phyloP scores from a whole-genome alignment of 2,113 vertebrate genomes.

The Peromyscus leucopus region DNA sequence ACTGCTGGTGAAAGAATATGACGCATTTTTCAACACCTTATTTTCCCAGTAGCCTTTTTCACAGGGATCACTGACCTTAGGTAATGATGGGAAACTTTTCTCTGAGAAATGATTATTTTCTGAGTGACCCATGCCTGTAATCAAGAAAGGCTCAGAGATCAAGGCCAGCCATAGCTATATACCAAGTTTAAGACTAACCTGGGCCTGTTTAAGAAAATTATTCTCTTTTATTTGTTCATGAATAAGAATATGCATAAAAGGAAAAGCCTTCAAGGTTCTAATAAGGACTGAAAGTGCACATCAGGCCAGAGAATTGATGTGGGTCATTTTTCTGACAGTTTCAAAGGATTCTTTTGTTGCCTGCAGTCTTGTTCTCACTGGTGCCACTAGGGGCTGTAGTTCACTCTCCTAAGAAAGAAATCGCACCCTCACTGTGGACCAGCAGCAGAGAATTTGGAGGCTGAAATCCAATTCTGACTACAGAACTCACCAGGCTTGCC shows the following conservation, averaged over 20 bases:
- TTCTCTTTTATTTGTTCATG: slow-evolving; percentile 12
- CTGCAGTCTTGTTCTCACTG: slow-evolving; percentile 59
- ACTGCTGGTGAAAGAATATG: background rate
- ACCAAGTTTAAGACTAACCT: background rate
- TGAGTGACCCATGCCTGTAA: background rate
- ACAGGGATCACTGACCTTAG: background rate
- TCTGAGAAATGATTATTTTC: background rate
- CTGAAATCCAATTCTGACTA: background rate
- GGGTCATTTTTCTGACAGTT: background rate
- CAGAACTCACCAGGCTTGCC: background rate
- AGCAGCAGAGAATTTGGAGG: background rate
- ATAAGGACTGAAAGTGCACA: background rate
- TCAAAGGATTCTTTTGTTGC: background rate
- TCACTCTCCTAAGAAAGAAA: slow-evolving; percentile 62
- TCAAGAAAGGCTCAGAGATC: too few relatives aligned
- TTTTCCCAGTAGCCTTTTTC: slow-evolving; percentile 14
- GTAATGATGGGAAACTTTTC: background rate
- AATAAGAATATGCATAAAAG: background rate
- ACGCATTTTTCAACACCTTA: background rate
- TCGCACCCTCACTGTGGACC: fast-evolving
- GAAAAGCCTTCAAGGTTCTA: background rate
- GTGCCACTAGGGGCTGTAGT: slow-evolving; percentile 85
- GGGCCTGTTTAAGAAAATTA: background rate
- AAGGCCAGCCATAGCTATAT: background rate
- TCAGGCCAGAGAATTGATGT: background rate